phyloP scores from a whole-genome alignment of 2,888 invertebrate species.

The Glyphotaelius pellucidus region DNA sequence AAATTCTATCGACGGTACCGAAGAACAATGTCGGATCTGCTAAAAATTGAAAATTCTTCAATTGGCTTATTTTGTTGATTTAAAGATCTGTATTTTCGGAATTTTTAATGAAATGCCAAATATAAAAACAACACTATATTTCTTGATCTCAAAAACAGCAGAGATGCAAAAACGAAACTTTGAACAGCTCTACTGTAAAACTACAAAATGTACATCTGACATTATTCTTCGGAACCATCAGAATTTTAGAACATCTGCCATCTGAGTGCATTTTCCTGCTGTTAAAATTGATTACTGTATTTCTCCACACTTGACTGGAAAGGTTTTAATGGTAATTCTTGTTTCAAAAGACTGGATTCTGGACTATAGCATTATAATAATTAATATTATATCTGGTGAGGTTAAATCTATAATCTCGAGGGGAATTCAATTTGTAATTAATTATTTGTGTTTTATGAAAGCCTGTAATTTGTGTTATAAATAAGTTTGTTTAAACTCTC shows the following conservation, averaged over 20 bases:
- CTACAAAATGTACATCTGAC: too few relatives aligned
- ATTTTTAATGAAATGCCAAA: too few relatives aligned
- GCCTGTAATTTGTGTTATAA: neutral
- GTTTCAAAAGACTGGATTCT: constrained; percentile 2
- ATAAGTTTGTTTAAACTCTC: neutral
- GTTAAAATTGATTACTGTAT: neutral
- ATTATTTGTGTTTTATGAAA: neutral
- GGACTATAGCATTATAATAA: neutral
- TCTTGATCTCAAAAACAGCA: too few relatives aligned
- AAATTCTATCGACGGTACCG: too few relatives aligned
- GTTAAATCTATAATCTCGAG: neutral
- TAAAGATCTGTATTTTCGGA: too few relatives aligned
- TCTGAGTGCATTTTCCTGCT: neutral
- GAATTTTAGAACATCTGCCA: neutral
- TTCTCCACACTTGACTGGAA: neutral
- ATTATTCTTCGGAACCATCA: too few relatives aligned
- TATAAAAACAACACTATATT: too few relatives aligned
- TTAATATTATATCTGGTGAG: neutral
- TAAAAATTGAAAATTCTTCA: too few relatives aligned
- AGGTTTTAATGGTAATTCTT: neutral
- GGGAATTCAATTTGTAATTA: neutral
- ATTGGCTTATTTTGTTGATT: too few relatives aligned
- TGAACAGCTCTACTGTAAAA: too few relatives aligned
- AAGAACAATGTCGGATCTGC: too few relatives aligned
- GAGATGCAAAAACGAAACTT: too few relatives aligned